Conservation (phyloP, 2,113 vertebrate genomes). For the Tachuris rubrigastra region DNA sequence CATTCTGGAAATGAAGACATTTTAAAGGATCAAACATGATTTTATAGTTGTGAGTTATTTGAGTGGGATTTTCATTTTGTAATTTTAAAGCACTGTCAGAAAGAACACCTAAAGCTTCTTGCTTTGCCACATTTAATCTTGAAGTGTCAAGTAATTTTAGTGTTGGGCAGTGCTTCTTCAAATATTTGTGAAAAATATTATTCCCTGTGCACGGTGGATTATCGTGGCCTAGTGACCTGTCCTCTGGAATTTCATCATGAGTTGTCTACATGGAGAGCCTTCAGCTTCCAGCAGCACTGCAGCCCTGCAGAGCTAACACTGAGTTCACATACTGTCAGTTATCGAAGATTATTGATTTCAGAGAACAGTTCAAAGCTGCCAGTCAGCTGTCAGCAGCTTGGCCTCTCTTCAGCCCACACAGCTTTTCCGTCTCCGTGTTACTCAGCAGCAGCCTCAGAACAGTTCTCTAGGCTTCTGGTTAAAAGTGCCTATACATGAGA, state of each 20-base stretch:
- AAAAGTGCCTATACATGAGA: background rate
- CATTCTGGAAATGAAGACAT: background rate
- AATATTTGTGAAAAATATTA: background rate
- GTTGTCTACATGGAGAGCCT: background rate
- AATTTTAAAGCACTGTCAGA: background rate
- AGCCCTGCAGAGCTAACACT: fast-evolving
- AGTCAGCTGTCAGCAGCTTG: background rate
- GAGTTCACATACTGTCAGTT: fast-evolving
- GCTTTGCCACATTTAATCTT: background rate
- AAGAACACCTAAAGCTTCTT: background rate
- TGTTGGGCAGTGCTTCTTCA: background rate
- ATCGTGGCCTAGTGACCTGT: background rate
- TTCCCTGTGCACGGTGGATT: background rate
- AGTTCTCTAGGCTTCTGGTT: background rate
- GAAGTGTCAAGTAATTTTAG: background rate
- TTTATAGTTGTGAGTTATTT: background rate
- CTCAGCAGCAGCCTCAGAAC: background rate
- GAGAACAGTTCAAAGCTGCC: background rate
- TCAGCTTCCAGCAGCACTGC: background rate
- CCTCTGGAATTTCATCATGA: background rate
- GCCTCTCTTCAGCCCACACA: background rate
- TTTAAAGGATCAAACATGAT: background rate
- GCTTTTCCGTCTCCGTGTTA: background rate
- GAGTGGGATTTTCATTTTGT: background rate
- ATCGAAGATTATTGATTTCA: background rate